phyloP scores from a whole-genome alignment of 2,888 invertebrate species.

The Machimus rusticus region DNA sequence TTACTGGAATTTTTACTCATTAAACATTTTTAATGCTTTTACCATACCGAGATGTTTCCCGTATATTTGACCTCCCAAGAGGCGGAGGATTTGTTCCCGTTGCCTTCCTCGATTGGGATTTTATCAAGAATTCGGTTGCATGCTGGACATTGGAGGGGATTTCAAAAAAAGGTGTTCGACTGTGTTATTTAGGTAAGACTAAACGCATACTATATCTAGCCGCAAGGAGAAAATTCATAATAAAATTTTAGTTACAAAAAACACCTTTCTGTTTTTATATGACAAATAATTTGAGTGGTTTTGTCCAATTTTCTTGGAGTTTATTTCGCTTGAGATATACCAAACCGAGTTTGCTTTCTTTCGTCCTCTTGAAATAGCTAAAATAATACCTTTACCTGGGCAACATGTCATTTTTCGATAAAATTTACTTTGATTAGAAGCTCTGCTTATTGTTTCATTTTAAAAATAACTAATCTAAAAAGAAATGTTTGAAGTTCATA shows the following conservation, averaged over 20 bases:
- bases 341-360: too few species aligned
- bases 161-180: neutral
- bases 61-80: neutral
- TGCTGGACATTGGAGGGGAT: neutral
- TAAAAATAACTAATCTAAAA: too few species aligned
- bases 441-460: too few species aligned
- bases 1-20: constrained; percentile 11
- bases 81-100: neutral
- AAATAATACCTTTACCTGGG: too few species aligned
- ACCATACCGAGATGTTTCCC: neutral
- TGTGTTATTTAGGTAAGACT: neutral
- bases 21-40: neutral
- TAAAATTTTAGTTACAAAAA: neutral
- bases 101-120: neutral
- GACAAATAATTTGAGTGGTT: neutral
- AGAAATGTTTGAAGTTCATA: too few species aligned
- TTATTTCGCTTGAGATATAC: too few species aligned
- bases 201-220: neutral
- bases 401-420: too few species aligned
- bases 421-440: too few species aligned
- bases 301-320: too few species aligned
- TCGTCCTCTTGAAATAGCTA: too few species aligned
- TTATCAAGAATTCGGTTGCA: neutral
- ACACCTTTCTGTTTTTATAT: neutral
- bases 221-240: neutral